Base-by-base conservation (phyloP, 2,797 vertebrate genomes). In the Phrynocephalus vlangalii region DNA sequence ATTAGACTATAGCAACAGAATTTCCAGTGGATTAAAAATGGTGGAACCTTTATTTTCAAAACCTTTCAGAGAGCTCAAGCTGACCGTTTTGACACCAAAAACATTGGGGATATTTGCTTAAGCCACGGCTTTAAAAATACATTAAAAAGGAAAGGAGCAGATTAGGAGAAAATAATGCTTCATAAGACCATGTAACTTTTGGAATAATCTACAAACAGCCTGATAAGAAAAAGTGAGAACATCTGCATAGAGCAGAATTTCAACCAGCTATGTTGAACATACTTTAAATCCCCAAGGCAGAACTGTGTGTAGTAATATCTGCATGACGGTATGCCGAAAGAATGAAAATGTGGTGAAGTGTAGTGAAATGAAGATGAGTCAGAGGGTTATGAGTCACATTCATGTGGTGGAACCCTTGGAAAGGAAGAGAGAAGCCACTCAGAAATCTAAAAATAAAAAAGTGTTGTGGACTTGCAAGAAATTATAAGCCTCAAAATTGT, bases 271-370 rank as follows among this genome's bases (percentile, higher is more conserved):
- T 76, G 68, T 63, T 71, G n/a, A 82, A 33, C 18, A 60, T 63
- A 30, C 33, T 76, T 15, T 76, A 56, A 66, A 88, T 38, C 16
- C 24, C 16, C 73, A 0, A 0, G 1, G n/a, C 1, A 3, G 16
- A 71, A 0, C 52, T 84, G 67, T 22, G 11, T 18, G 6, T 0
- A 8, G 30, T 48, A 10, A 66, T 8, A 11, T 6, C 3, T 48
- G 1, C 0, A 8, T 28, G 75, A 77, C 20, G 10, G 16, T 0
- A 0, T 0, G 0, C 30, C 0, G 0, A 48, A n/a, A 0, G 0
- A 66, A 71, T 16, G 16, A 79, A 84, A 63, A 79, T 71, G 66
- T 63, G 38, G 26, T 72, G 28, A 48, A 86, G 84, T 22, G 18
- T 52, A 89, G 88, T 15, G 76, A 85, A 75, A 30, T 16, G 7